Base-by-base conservation (phyloP, 2,113 vertebrate genomes). In the Ascaphus truei region DNA sequence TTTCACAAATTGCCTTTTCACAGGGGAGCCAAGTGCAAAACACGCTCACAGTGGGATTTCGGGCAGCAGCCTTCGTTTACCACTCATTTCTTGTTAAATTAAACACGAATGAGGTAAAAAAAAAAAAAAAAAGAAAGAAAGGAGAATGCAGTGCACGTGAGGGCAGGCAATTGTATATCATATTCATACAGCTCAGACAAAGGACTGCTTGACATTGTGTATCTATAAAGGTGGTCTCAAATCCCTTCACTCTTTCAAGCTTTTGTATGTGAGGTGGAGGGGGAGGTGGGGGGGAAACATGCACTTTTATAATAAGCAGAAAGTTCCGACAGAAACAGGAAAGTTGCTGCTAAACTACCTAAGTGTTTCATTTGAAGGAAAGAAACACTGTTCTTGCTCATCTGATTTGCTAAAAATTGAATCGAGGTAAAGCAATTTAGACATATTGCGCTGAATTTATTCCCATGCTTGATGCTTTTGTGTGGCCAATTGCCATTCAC, bases 1-100 rank as follows among this genome's bases (percentile, higher is more conserved):
- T 96, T 98, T 94, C 91, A 94, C 94, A 98, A 98, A 98, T 98
- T 96, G 92, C 92, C 92, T 93, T 95, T 95, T 93, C 93, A 93
- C 92, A 88, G 86, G 93, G 93, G 94, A 96, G 90, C 88, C 89
- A 88, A 92, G 93, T 93, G 93, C 92, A 92, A 94, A 93, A 93
- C 89, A 88, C 75, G 78, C 89, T 91, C 92, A 85, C 88, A 92
- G 91, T 94, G 93, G 91, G 92, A 94, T 92, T 92, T 89, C 90
- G 92, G 89, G 89, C 93, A 87, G 87, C 87, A 90, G 90, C 92
- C 93, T 93, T 93, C 90, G 93, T 96, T 96, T 94, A 94, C 93
- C 91, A 91, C 94, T 94, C 89, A 90, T 92, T 94, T 93, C 93
- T 94, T 93, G 91, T 96, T 96, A 95, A 96, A 98, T 96, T 93